Evolutionary conservation across 2,797 vertebrate species (phyloP).

Genomic region (Acipenser oxyrinchus): DNA sequence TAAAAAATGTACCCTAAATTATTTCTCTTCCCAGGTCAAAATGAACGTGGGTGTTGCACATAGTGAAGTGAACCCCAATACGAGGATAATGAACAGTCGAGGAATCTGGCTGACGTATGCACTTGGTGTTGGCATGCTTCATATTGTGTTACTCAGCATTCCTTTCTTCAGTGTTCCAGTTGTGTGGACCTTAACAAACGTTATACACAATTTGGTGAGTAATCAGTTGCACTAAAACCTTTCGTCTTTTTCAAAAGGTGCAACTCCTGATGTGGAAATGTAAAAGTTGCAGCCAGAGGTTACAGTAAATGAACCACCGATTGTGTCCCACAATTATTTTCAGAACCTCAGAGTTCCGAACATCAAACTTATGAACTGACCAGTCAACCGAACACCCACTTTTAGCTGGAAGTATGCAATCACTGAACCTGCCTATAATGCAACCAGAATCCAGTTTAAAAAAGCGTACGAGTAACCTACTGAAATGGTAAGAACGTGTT

Average conservation of each 20-base stretch:
- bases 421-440: no score
- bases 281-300: no score
- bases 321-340: no score
- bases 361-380: no score
- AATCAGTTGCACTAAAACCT: neutral
- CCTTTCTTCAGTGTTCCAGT: conserved; percentile 93
- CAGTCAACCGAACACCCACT: no score
- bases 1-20: neutral
- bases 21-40: conserved; percentile 46
- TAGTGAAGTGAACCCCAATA: conserved; percentile 96
- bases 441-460: no score
- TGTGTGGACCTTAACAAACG: conserved; percentile 92
- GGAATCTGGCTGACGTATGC: conserved; percentile 96
- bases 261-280: no score
- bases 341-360: no score
- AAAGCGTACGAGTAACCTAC: no score
- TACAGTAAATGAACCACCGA: no score
- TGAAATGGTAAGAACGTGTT: no score
- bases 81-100: conserved; percentile 91
- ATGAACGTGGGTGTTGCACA: conserved; percentile 98
- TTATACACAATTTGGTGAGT: conserved; percentile 96
- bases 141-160: conserved; percentile 90
- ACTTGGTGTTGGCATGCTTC: conserved; percentile 84
- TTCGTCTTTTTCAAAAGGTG: neutral
- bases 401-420: no score